Evolutionary conservation across 2,888 invertebrate species (phyloP), one percentile per base, ranked within the genome.

Genomic region (Luperina testacea): DNA sequence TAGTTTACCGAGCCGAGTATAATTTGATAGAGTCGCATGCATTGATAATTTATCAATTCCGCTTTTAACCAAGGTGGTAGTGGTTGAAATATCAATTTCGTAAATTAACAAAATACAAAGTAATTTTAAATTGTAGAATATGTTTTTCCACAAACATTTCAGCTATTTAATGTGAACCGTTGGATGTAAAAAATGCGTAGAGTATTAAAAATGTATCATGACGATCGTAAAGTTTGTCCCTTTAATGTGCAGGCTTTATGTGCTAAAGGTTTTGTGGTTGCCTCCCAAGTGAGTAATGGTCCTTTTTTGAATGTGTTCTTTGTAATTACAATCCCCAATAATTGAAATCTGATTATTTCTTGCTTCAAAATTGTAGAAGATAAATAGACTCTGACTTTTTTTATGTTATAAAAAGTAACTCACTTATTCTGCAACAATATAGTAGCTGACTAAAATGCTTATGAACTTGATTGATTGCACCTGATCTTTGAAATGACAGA

Each of bases 181-280:
- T 75, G 68, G 17, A 51, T 73, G 53, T 59, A 38, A 75, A 80
- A 77, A 68, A 78, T 48, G 57, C 53, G 53, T 24, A 57, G 20
- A 63, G 53, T 68, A 78, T 87, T 79, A 80, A 82, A 84, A 74
- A 83, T 78, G 32, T 69, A 79, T 78, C 45, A 64, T 70, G 82
- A 63, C 71, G 73, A 79, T 84, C 75, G 73, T 87, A 76, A 72
- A 75, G 72, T 70, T 85, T 67, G 59, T 75, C 57, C 13, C 32
- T 61, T 72, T 82, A 74, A 64, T 61, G 61, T 77, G 53, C 76
- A 67, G 69, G 72, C 32, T 84, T 81, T 81, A 74, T 69, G 71
- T 63, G 51, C 51, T 72, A 65, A 75, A 77, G 76, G 79, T 72
- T 76, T 72, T 75, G 67, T 80, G 77, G 48, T 65, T 77, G 64